Evolutionary conservation across 2,797 vertebrate species (phyloP), one percentile per base, ranked within the genome.

Genomic region (Sphaeramia orbicularis): DNA sequence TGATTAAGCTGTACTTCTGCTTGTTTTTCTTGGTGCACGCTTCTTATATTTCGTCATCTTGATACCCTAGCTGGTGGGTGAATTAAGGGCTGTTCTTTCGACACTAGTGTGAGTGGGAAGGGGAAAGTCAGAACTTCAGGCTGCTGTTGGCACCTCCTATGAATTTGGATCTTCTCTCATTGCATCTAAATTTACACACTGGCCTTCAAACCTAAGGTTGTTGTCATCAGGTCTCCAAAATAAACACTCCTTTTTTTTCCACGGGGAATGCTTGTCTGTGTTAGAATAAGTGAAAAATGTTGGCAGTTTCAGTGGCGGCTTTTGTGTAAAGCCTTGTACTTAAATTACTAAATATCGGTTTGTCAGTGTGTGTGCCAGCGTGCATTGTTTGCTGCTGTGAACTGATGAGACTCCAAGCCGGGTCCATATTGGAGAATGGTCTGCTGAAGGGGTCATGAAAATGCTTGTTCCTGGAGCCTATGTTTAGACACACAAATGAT

Each of bases 151-250:
- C 93, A 93, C 81, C 88, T 87, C 89, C 77, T 86, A 80, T 92
- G 88, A 93, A 94, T 94, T 90, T 92, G 90, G 91, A 94, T 93
- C 92, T 93, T 89, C 92, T 93, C 92, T 93, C 89, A 91, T 89
- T 91, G 91, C 91, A 76, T 92, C 94, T 95, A 95, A 95, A 94
- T 94, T 94, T 94, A 94, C 77, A 84, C 91, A 19, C 89, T 92
- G 92, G 93, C 92, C 90, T 94, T 94, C 91, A 92, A 90, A 93
- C 91, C 89, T 81, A 79, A 87, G 89, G 91, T 91, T 92, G 92
- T 93, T 94, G 93, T 94, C 92, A 94, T 91, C 93, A 78, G 85
- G 91, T 92, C 89, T 93, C 90, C 90, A 94, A 95, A 94, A 93
- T 94, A 94, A 94, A 92, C 89, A 86, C 63, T 76, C 64, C 67